A percentile compares a stretch with the other conserved stretches of the same genome.
Conservation (phyloP, 2,797 vertebrate species). For the Labeo calbasu region DNA sequence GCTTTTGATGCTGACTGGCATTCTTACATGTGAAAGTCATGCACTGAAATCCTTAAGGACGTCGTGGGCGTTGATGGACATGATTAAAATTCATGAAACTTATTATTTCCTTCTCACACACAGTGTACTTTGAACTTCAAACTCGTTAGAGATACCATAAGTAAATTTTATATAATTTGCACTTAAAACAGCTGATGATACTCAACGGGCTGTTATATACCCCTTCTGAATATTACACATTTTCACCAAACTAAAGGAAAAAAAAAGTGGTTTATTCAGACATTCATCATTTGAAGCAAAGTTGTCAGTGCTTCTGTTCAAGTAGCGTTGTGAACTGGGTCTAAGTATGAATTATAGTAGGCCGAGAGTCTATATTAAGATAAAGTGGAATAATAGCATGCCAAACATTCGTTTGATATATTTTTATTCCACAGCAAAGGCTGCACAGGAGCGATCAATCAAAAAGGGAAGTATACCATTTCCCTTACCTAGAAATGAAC, state of each 20-base stretch:
- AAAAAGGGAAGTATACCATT: constrained; percentile 59
- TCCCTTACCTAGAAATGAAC: constrained; percentile 57
- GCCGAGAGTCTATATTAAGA: constrained; percentile 69
- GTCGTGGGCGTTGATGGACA: constrained; percentile 32
- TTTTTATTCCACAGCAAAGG: constrained; percentile 61
- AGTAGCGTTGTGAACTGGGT: constrained; percentile 53
- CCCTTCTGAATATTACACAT: constrained; percentile 33
- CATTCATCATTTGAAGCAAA: constrained; percentile 63
- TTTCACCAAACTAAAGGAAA: constrained; percentile 37
- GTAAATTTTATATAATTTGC: background rate
- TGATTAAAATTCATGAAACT: constrained; percentile 54
- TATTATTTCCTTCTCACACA: constrained; percentile 43
- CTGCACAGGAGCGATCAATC: constrained; percentile 58
- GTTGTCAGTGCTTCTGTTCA: constrained; percentile 66
- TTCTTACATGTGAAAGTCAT: constrained; percentile 46
- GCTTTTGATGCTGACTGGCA: constrained; percentile 42
- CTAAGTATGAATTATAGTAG: constrained; percentile 64
- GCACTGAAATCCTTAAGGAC: constrained; percentile 23
- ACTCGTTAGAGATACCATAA: constrained; percentile 8
- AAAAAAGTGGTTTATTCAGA: constrained; percentile 61
- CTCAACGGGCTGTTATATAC: constrained; percentile 19
- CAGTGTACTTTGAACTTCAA: constrained; percentile 1
- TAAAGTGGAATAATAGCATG: constrained; percentile 68
- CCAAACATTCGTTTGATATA: constrained; percentile 68
- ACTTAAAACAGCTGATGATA: background rate